Evolutionary conservation across 92 coral and sea anemone genomes (phyloP).

Genomic region (Phenganax subtilis): DNA sequence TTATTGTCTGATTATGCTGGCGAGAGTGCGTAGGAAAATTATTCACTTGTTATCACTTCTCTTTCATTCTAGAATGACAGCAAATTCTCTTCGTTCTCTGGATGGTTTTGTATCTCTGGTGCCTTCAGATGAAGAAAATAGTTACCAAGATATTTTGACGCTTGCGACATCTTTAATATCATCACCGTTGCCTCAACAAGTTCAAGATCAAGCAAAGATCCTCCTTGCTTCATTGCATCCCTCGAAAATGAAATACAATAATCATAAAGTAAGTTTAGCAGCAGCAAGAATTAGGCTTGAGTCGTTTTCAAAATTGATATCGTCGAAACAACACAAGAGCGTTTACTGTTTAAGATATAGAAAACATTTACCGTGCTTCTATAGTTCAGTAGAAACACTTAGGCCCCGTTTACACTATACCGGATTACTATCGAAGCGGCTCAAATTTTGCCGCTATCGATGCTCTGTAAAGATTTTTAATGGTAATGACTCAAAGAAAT

Average conservation of each 20-base stretch:
- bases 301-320: too few relatives aligned
- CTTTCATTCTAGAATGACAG: conserved; percentile 62
- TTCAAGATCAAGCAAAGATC: conserved; percentile 86
- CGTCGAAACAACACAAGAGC: too few relatives aligned
- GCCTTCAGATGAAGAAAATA: conserved; percentile 55
- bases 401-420: too few relatives aligned
- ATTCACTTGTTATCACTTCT: background rate
- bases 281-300: too few relatives aligned
- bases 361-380: too few relatives aligned
- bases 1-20: background rate
- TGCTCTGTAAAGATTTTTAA: too few relatives aligned
- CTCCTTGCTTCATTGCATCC: conserved; percentile 90
- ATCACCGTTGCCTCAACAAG: conserved; percentile 69
- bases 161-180: conserved; percentile 85
- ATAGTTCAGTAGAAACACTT: too few relatives aligned
- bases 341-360: too few relatives aligned
- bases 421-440: too few relatives aligned
- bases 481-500: too few relatives aligned
- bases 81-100: conserved; percentile 71
- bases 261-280: conserved; percentile 74
- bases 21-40: background rate
- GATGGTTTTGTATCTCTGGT: conserved; percentile 90
- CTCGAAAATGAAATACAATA: conserved; percentile 72
- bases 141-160: conserved; percentile 64
- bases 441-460: too few relatives aligned